Percentiles rank a stretch among this genome's conserved stretches.
These are phyloP conservation scores for Mobula hypostoma DNA, from an alignment of 2,113 vertebrate genomes.

Conservation along the genomic window DNA sequence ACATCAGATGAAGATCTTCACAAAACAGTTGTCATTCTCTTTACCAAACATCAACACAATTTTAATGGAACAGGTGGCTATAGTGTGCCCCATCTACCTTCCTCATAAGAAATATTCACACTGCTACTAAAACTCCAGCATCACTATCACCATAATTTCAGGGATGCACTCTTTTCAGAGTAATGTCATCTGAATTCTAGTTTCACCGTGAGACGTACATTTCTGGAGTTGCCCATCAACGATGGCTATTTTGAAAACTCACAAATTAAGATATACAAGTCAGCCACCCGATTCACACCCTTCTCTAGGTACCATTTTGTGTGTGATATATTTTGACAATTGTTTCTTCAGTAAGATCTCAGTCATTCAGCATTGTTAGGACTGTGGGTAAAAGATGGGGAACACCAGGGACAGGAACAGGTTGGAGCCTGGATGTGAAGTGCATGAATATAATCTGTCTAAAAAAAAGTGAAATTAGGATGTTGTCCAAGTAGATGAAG, in stretches of 20 bases:
- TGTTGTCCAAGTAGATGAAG: no score
- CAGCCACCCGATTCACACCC: no score
- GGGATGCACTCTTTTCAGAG: not conserved
- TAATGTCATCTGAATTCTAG: not conserved
- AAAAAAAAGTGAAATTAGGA: not conserved
- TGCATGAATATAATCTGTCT: not conserved
- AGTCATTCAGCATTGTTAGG: no score
- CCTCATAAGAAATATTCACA: not conserved
- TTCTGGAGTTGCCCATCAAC: not conserved
- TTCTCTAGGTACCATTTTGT: not conserved
- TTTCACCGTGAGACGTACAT: not conserved
- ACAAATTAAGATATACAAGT: no score
- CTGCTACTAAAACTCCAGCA: not conserved
- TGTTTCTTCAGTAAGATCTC: no score
- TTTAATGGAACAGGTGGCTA: not conserved
- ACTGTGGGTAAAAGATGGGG: no score
- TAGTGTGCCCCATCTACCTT: not conserved
- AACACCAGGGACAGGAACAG: no score
- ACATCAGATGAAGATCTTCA: not conserved
- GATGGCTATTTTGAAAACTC: not conserved
- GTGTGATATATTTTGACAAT: not conserved
- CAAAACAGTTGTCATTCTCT: not conserved
- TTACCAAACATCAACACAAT: not conserved
- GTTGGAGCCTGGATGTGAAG: not conserved
- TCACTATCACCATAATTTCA: not conserved